These are phyloP conservation scores for Lasioglossum morio DNA, from an alignment of 2,888 invertebrate genomes.

Conservation along the genomic window DNA sequence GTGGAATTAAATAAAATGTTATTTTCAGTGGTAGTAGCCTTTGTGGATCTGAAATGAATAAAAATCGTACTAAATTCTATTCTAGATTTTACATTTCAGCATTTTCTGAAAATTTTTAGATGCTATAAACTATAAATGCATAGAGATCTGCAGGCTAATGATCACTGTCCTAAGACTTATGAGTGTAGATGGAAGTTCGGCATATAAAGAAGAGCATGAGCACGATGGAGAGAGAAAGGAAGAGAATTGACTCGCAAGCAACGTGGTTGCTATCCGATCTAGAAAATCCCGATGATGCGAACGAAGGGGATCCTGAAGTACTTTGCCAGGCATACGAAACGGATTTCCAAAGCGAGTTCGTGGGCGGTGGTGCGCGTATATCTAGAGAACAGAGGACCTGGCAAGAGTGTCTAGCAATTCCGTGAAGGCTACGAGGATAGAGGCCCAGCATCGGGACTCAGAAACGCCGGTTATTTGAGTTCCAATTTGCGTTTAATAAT, in stretches of 20 bases:
- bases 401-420: slow-evolving; percentile 47
- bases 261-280: slow-evolving; percentile 26
- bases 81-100: too few relatives aligned
- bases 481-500: slow-evolving; percentile 81
- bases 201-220: slow-evolving; percentile 16
- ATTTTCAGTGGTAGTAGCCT: too few relatives aligned
- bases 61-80: too few relatives aligned
- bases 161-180: too few relatives aligned
- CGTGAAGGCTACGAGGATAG: slow-evolving; percentile 26
- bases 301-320: slow-evolving; percentile 37
- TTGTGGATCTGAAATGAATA: too few relatives aligned
- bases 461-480: slow-evolving; percentile 72
- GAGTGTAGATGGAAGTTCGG: slow-evolving; percentile 14
- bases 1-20: too few relatives aligned
- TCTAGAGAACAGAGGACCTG: background rate
- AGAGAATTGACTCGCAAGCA: background rate
- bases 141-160: too few relatives aligned
- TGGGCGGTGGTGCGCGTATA: slow-evolving; percentile 32
- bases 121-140: too few relatives aligned
- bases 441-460: slow-evolving; percentile 32
- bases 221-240: background rate
- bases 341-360: slow-evolving; percentile 50
- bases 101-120: too few relatives aligned
- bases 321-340: slow-evolving; percentile 23
- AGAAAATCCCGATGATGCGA: slow-evolving; percentile 53